A percentile compares a stretch with the other conserved stretches of the same genome.
Evolutionary conservation across 64 coral and sea anemone species (phyloP).

Genomic region (Catalaphyllia jardinei): DNA sequence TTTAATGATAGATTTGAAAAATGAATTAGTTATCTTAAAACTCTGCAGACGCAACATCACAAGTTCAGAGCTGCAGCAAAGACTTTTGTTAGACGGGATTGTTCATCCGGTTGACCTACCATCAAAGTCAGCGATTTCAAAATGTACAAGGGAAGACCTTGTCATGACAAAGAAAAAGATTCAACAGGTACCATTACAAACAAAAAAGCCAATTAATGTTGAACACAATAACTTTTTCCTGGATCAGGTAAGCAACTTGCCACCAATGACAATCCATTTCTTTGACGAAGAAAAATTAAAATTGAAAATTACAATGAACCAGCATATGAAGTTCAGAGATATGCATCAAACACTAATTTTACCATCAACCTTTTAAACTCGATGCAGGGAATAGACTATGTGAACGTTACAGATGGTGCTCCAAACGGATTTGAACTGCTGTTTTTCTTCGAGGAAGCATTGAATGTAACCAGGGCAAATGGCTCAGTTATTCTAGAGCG

Average conservation of each 20-base stretch:
- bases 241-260: background rate
- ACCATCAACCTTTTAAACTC: background rate
- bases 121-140: background rate
- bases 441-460: constrained; percentile 40
- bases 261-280: background rate
- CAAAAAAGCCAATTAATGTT: background rate
- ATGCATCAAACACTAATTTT: background rate
- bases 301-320: constrained; percentile 11
- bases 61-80: background rate
- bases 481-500: background rate
- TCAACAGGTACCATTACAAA: background rate
- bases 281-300: too few species aligned
- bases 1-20: too few species aligned
- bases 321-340: too few species aligned
- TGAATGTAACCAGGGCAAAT: background rate
- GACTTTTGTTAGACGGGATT: constrained; percentile 16
- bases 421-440: background rate
- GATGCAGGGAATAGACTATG: background rate
- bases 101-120: constrained; percentile 1
- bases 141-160: background rate
- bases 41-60: background rate
- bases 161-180: background rate
- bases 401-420: background rate
- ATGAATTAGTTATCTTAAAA: background rate
- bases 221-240: background rate